Evolutionary conservation across 1,140 invertebrate species (phyloP), one percentile per base, ranked within the genome.

Genomic region (Galleria mellonella): DNA sequence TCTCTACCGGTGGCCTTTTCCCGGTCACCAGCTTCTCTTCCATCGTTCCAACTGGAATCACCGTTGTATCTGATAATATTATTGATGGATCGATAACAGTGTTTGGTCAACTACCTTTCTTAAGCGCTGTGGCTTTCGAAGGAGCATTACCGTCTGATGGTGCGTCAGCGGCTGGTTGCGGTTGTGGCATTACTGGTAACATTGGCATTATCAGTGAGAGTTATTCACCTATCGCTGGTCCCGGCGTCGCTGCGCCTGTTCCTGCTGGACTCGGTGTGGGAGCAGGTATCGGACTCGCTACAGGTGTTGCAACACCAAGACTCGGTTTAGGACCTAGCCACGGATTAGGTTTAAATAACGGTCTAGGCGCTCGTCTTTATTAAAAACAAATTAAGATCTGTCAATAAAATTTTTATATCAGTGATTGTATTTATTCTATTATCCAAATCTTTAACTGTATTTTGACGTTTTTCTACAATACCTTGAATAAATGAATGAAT

Each of bases 11-110:
- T 9, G 32, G 32, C 9, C 8, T 14, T 7, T 14, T 35, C 7
- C 32, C 11, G 5, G 9, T 35, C 13, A 11, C 11, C 13, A 35
- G 32, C 14, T 12, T 35, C 2, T 72, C 66, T 1, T 50, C 66
- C 0, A 9, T 35, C 13, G 12, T 14, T 11, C 53, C 61, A 0
- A 57, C 45, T 10, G 72, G 70, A 0, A 14, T 73, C 1, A 47
- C 0, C 8, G 13, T 35, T 2, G 32, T 35, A 4, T 35, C 32
- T 6, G 11, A 35, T 4, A 35, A 35, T 55, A 29, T 29, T 0
- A 57, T 49, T 11, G 68, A 70, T 47, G 73, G 73, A 4, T 33
- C 46, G 2, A n/a, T 72, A 5, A 27, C 40, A 28, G 59, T 65
- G 2, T 37, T 6, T 10, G 70, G 70, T 8, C 45, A 55, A 13